These are phyloP conservation scores for Pangasius krempfi DNA, from an alignment of 2,797 vertebrate species.

Conservation along the genomic window DNA sequence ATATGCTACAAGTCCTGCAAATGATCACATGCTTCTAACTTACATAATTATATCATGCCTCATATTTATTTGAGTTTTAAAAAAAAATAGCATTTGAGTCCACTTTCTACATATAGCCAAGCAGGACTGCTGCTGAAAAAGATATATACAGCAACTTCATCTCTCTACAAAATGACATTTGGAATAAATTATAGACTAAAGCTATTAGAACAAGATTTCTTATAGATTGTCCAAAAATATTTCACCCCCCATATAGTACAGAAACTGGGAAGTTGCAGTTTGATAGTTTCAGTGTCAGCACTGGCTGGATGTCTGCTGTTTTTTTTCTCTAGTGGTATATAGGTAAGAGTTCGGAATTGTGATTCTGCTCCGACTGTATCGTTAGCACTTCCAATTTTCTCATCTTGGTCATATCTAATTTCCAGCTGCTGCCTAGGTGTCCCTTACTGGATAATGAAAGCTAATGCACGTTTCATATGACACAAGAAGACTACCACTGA, in stretches of 20 bases:
- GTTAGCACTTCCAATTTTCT: background rate
- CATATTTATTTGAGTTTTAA: background rate
- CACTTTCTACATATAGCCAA: background rate
- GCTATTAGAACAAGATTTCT: background rate
- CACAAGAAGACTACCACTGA: background rate
- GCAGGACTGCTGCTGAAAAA: background rate
- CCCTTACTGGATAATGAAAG: background rate
- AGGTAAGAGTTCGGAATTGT: background rate
- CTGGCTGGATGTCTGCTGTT: background rate
- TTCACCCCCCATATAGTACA: background rate
- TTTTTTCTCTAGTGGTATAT: background rate
- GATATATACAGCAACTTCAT: background rate
- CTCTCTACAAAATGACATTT: constrained; percentile 28
- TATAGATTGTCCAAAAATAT: constrained; percentile 2
- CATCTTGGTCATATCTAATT: background rate
- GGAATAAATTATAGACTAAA: constrained; percentile 3
- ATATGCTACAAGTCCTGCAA: background rate
- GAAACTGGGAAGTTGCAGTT: background rate
- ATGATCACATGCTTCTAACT: background rate
- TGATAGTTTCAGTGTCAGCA: background rate
- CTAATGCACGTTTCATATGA: background rate
- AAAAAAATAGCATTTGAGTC: background rate
- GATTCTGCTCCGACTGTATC: too few relatives aligned
- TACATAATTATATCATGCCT: background rate
- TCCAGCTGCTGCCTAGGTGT: background rate